phyloP scores from a whole-genome alignment of 1,140 invertebrate species.

The Thrips palmi region DNA sequence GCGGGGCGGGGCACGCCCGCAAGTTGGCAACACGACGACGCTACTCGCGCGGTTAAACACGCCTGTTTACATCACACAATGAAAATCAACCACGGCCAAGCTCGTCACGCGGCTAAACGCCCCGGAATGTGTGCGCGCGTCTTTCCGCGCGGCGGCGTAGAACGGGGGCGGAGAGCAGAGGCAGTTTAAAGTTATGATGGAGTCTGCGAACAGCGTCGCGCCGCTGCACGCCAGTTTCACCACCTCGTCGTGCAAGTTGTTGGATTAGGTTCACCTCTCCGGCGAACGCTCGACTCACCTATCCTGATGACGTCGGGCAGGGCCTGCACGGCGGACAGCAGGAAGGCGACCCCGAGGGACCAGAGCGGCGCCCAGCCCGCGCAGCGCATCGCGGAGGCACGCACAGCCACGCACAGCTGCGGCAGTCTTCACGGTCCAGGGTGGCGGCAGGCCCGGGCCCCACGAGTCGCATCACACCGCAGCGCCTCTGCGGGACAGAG shows the following conservation, averaged over 20 bases:
- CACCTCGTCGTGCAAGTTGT: slow-evolving; percentile 6
- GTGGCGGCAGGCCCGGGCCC: neutral
- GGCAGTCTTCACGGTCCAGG: neutral
- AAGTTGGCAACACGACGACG: too few relatives aligned
- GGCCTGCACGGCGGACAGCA: slow-evolving; percentile 20
- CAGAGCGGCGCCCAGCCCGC: slow-evolving; percentile 22
- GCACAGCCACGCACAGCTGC: slow-evolving; percentile 12
- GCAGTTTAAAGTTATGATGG: slow-evolving; percentile 1
- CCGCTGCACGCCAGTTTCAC: slow-evolving; percentile 9
- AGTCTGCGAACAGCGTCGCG: slow-evolving; percentile 8
- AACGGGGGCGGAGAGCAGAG: neutral
- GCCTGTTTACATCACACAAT: too few relatives aligned
- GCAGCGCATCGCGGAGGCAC: slow-evolving; percentile 20
- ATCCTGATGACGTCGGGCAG: slow-evolving; percentile 26
- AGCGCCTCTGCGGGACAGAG: too few relatives aligned
- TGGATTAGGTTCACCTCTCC: neutral
- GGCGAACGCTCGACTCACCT: slow-evolving; percentile 14
- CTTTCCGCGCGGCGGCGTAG: neutral
- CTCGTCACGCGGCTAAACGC: too few relatives aligned
- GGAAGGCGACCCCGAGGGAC: slow-evolving; percentile 22
- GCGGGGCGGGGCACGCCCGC: too few relatives aligned
- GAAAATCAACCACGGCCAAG: too few relatives aligned
- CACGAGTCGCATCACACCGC: too few relatives aligned
- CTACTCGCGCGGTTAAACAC: too few relatives aligned
- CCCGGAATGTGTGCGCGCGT: neutral